Evolutionary conservation across 2,888 invertebrate species (phyloP).

Genomic region (Synergus laeviventris): DNA sequence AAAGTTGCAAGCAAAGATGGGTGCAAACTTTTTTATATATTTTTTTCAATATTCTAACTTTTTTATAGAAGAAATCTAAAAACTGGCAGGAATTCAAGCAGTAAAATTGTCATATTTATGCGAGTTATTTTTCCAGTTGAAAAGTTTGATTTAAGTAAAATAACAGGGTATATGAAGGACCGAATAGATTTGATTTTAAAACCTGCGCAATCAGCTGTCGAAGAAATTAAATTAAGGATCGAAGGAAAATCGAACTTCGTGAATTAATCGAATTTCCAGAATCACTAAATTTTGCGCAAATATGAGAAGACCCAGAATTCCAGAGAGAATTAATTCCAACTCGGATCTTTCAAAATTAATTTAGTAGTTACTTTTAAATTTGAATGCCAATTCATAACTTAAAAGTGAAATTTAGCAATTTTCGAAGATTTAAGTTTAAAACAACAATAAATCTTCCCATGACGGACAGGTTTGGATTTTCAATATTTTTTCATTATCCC

Average conservation of each 20-base stretch:
- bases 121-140: no score
- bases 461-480: background rate
- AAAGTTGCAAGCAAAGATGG: no score
- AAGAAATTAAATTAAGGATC: background rate
- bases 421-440: background rate
- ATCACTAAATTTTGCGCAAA: background rate
- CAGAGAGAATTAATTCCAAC: no score
- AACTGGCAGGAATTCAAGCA: no score
- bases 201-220: background rate
- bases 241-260: background rate
- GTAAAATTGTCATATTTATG: no score
- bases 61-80: no score
- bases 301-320: no score
- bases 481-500: background rate
- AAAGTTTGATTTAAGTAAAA: no score
- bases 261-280: background rate
- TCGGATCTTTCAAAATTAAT: no score
- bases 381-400: background rate
- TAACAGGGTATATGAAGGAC: no score
- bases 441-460: background rate
- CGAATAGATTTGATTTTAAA: background rate
- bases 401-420: background rate
- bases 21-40: no score
- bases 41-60: no score
- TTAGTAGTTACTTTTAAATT: background rate